Conservation (phyloP, 2,888 invertebrate genomes). For the Xestobium rufovillosum region DNA sequence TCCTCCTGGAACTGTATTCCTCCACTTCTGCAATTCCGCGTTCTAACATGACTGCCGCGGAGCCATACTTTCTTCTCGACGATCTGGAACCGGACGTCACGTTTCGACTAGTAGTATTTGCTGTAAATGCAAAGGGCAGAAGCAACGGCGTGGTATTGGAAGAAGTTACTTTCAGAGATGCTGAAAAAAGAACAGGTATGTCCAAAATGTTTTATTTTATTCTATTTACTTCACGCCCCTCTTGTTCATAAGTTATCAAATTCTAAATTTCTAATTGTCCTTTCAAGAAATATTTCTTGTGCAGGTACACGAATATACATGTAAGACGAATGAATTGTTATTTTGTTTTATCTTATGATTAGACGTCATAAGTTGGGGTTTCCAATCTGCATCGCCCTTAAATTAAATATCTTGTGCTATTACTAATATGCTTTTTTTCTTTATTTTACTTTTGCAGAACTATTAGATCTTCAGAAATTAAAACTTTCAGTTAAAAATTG, state of each 20-base stretch:
- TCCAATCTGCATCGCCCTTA: too few species aligned
- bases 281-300: not conserved
- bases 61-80: conserved; percentile 69
- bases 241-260: too few species aligned
- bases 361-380: too few species aligned
- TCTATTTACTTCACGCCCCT: conserved; percentile 3
- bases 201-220: conserved; percentile 14
- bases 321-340: too few species aligned
- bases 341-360: too few species aligned
- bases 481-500: too few species aligned
- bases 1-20: conserved; percentile 70
- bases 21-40: conserved; percentile 41
- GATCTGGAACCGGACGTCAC: conserved; percentile 74
- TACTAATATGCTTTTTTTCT: too few species aligned
- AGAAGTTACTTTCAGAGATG: conserved; percentile 72
- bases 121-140: conserved; percentile 75
- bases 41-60: conserved; percentile 57
- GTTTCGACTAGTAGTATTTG: conserved; percentile 67
- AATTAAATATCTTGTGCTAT: too few species aligned
- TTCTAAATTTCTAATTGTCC: not conserved
- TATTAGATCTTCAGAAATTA: too few species aligned
- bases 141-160: conserved; percentile 64
- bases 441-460: too few species aligned
- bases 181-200: conserved; percentile 68
- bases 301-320: too few species aligned